Evolutionary conservation across 2,888 invertebrate genomes (phyloP).

Genomic region (Scaptodrosophila latifasciaeformis): DNA sequence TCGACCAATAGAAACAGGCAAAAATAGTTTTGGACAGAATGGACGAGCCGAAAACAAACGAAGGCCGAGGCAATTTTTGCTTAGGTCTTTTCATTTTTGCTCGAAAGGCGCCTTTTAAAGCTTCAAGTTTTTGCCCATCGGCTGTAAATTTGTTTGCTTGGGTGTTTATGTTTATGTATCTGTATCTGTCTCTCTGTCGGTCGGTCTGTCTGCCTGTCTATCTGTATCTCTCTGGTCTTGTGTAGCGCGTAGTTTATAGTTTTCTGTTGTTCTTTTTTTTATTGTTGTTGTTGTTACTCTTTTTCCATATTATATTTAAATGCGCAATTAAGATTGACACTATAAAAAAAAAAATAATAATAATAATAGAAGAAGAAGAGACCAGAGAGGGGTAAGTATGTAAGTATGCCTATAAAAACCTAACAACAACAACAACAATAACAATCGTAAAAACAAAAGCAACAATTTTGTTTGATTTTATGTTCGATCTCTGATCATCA

Average conservation of each 20-base stretch:
- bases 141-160: conserved; percentile 34
- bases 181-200: background rate
- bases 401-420: conserved; percentile 12
- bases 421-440: conserved; percentile 28
- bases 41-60: no score
- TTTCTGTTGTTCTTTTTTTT: conserved; percentile 27
- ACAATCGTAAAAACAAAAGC: conserved; percentile 55
- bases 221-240: conserved; percentile 14
- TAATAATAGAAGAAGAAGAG: background rate
- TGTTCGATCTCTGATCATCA: no score
- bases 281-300: conserved; percentile 36
- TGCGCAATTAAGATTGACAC: conserved; percentile 67
- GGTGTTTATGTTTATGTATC: background rate
- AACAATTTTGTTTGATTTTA: no score
- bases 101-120: conserved; percentile 49
- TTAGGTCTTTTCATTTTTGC: conserved; percentile 17
- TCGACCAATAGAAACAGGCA: conserved; percentile 7
- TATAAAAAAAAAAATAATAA: conserved; percentile 6
- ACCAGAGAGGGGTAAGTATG: conserved; percentile 33
- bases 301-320: conserved; percentile 60
- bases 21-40: no score
- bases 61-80: background rate
- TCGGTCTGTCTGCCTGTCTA: conserved; percentile 23
- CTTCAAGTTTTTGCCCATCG: conserved; percentile 53
- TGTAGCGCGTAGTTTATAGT: conserved; percentile 30